Percentiles rank a stretch among this genome's conserved stretches.
phyloP scores from a whole-genome alignment of 1,140 invertebrate genomes.

The Calliopsis andreniformis region DNA sequence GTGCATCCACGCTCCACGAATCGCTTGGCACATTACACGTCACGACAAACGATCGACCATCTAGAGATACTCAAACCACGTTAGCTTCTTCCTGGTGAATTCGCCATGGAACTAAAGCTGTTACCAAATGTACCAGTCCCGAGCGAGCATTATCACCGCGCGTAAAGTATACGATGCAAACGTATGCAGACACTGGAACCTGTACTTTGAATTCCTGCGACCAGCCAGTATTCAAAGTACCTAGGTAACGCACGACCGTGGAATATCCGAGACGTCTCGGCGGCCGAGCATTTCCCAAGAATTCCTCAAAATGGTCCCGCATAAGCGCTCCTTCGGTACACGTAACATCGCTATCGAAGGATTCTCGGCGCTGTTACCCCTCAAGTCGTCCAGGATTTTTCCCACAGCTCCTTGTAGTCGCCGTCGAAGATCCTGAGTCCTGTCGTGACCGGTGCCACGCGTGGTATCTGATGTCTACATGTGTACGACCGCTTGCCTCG shows the following conservation, averaged over 20 bases:
- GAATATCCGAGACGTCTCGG: neutral
- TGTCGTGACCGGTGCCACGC: constrained; percentile 71
- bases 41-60: constrained; percentile 19
- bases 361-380: neutral
- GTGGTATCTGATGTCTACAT: constrained; percentile 73
- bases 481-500: constrained; percentile 63
- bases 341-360: constrained; percentile 17
- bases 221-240: constrained; percentile 3
- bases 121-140: constrained; percentile 18
- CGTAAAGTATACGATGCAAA: neutral
- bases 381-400: constrained; percentile 47
- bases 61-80: neutral
- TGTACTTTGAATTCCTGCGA: neutral
- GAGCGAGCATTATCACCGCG: neutral
- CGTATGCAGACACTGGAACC: neutral
- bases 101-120: neutral
- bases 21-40: constrained; percentile 8
- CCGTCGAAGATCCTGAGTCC: constrained; percentile 60
- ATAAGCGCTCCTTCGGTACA: neutral
- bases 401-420: constrained; percentile 39
- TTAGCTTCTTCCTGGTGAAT: neutral
- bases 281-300: neutral
- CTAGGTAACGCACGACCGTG: neutral
- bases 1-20: constrained; percentile 15
- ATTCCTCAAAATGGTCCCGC: neutral